Evolutionary conservation across 1,140 invertebrate species (phyloP).

Genomic region (Lepeophtheirus salmonis): DNA sequence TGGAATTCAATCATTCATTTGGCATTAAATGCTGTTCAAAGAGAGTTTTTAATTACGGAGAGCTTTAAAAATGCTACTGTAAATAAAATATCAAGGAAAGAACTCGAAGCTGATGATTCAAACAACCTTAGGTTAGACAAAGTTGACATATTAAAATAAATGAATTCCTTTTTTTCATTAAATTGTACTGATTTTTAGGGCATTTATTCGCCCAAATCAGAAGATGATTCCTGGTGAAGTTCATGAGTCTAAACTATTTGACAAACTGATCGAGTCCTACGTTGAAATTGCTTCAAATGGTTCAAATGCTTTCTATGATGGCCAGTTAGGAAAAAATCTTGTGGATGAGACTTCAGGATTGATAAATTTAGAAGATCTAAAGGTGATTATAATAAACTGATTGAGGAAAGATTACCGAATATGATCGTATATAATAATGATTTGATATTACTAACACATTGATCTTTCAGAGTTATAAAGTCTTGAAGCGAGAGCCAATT

Average conservation of each 20-base stretch:
- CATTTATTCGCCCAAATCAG: neutral
- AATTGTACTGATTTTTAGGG: neutral
- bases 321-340: neutral
- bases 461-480: neutral
- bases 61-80: constrained; percentile 19
- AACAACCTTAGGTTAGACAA: neutral
- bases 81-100: neutral
- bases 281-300: neutral
- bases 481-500: constrained; percentile 2
- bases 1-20: constrained; percentile 45
- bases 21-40: constrained; percentile 39
- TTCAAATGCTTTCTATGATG: neutral
- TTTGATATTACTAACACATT: neutral
- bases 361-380: neutral
- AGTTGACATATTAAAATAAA: neutral
- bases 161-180: neutral
- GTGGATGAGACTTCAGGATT: neutral
- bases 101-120: neutral
- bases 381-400: no score
- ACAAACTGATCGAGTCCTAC: neutral
- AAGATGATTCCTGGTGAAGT: neutral
- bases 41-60: constrained; percentile 24
- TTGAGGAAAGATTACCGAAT: no score
- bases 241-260: neutral
- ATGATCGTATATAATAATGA: no score